Evolutionary conservation across 2,113 vertebrate species (phyloP).

Genomic region (Holacanthus passer): DNA sequence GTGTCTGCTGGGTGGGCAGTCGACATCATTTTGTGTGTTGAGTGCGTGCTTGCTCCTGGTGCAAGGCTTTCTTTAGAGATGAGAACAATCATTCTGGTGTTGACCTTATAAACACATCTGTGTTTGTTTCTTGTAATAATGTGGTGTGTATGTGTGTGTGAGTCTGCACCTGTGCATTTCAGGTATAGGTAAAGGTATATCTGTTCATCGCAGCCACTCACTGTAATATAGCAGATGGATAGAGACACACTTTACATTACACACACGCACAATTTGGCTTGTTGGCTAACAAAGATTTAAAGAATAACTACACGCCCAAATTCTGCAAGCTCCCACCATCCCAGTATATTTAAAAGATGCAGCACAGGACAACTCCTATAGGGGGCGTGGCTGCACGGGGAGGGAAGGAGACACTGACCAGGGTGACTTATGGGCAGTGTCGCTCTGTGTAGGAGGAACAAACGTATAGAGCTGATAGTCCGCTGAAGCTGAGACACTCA

Average conservation of each 20-base stretch:
- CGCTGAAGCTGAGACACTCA: too few relatives aligned
- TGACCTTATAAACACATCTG: slow-evolving; percentile 6
- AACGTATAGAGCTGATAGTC: too few relatives aligned
- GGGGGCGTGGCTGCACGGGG: too few relatives aligned
- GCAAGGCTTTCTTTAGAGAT: neutral
- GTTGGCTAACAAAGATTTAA: neutral
- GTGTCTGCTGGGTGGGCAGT: neutral
- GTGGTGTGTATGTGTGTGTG: neutral
- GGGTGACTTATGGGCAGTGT: too few relatives aligned
- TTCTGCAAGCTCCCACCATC: too few relatives aligned
- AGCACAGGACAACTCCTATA: too few relatives aligned
- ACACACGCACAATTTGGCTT: neutral
- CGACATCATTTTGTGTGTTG: neutral
- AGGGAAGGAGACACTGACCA: too few relatives aligned
- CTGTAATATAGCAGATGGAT: neutral
- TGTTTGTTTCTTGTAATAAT: slow-evolving; percentile 10
- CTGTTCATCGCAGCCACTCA: neutral
- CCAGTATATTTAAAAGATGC: too few relatives aligned
- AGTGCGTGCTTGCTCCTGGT: slow-evolving; percentile 3
- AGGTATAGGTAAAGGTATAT: neutral
- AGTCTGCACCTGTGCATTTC: neutral
- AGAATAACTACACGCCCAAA: too few relatives aligned
- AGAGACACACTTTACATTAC: neutral
- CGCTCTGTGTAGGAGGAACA: too few relatives aligned
- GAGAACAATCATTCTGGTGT: slow-evolving; percentile 5